Evolutionary conservation across 2,888 invertebrate species (phyloP), one percentile per base, ranked within the genome.

Genomic region (Cosmia pyralina): DNA sequence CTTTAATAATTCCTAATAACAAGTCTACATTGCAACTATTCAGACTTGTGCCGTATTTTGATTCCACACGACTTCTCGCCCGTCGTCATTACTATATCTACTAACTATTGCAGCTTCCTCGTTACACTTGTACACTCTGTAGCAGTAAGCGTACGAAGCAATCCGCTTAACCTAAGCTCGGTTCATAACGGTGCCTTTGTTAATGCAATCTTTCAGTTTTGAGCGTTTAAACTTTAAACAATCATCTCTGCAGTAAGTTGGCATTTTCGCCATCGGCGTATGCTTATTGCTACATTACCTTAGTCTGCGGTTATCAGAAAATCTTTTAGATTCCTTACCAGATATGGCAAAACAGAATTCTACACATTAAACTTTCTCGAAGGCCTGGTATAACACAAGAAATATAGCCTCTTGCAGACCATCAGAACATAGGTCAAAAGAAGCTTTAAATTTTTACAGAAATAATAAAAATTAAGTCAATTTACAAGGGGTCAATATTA

Each of bases 1-100:
- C 76, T 77, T 64, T 76, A 77, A 71, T 74, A 72, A 67, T 72
- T 74, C 57, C 77, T 83, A 79, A 83, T 69, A 81, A 77, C 70
- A 74, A 77, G 67, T 72, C 66, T 79, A 85, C 75, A 75, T 65
- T 69, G 68, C 66, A 69, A 71, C 69, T 83, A 58, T 63, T 57
- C 17, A 64, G 58, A 50, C 53, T 17, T 71, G 81, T 63, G 53
- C 28, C n/a, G 34, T 59, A 58, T 71, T 76, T 80, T 80, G 69
- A 76, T 80, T 81, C 79, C 67, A 63, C 72, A 69, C 19, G 13
- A 68, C 69, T 50, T 65, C 57, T 38, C 50, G 22, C 52, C 38
- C 41, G 10, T 57, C 28, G 3, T 55, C 58, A 10, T 60, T 48
- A 72, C 22, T 57, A 73, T 57, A 62, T 34, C 62, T 52, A 76